phyloP scores from a whole-genome alignment of 2,797 vertebrate species.

The Borostomias antarcticus region DNA sequence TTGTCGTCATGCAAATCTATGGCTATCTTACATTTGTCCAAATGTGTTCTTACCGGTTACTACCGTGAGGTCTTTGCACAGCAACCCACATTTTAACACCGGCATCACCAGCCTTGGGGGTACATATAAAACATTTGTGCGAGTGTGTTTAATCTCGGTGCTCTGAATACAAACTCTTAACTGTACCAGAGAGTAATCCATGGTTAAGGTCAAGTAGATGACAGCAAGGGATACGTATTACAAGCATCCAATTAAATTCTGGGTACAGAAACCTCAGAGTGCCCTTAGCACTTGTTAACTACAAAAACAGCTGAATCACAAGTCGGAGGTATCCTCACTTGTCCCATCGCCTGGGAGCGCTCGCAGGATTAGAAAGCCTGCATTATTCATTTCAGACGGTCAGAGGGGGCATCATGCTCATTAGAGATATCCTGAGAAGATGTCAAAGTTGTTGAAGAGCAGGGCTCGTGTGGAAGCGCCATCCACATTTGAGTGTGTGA shows the following conservation, averaged over 20 bases:
- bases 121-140: too few relatives aligned
- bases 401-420: background rate
- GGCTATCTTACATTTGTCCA: too few relatives aligned
- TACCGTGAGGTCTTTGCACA: too few relatives aligned
- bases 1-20: too few relatives aligned
- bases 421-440: background rate
- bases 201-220: conserved; percentile 14
- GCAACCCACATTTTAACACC: too few relatives aligned
- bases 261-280: background rate
- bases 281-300: conserved; percentile 2
- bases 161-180: background rate
- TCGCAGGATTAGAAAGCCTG: background rate
- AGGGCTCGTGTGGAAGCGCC: too few relatives aligned
- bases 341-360: background rate
- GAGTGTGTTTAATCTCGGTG: background rate
- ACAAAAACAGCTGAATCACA: conserved; percentile 14
- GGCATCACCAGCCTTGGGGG: too few relatives aligned
- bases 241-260: conserved; percentile 23
- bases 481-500: too few relatives aligned
- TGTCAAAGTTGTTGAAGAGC: too few relatives aligned
- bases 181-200: conserved; percentile 19
- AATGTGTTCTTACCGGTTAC: too few relatives aligned
- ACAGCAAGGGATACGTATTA: conserved; percentile 6
- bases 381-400: background rate
- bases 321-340: background rate